Evolutionary conservation across 30 jellyfish, hydroid and myxozoan genomes (phyloP).

Genomic region (Pseudorhiza aurosa): DNA sequence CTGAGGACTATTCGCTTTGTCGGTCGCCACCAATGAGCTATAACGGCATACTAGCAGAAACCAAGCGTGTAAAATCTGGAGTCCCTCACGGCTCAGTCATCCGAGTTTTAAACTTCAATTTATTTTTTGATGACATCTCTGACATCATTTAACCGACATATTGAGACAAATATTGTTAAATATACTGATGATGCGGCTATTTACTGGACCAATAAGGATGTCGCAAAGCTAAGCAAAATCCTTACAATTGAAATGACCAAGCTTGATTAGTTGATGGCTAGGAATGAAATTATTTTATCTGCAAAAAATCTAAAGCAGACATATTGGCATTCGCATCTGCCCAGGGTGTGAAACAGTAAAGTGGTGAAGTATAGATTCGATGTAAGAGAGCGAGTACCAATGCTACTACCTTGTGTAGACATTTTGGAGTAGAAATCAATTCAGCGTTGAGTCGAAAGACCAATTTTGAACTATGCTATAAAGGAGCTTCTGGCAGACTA

Average conservation of each 20-base stretch:
- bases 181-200: conserved; percentile 17
- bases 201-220: background rate
- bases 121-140: too few relatives aligned
- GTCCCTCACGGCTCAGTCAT: too few relatives aligned
- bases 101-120: too few relatives aligned
- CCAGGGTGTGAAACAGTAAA: too few relatives aligned
- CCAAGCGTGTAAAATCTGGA: conserved; percentile 7
- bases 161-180: conserved; percentile 6
- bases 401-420: conserved; percentile 2
- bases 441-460: conserved; percentile 25
- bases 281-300: background rate
- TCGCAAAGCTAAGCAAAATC: conserved; percentile 10
- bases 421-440: conserved; percentile 32
- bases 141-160: too few relatives aligned
- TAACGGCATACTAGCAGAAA: conserved; percentile 6
- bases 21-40: conserved; percentile 7
- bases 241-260: background rate
- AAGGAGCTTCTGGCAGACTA: conserved; percentile 59
- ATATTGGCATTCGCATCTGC: too few relatives aligned
- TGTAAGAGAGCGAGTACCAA: conserved; percentile 14
- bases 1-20: too few relatives aligned
- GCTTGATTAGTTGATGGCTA: background rate
- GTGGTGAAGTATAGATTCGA: too few relatives aligned
- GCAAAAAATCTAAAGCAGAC: too few relatives aligned
- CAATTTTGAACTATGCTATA: conserved; percentile 26